A percentile compares a stretch with the other conserved stretches of the same genome.
Evolutionary conservation across 2,888 invertebrate genomes (phyloP).

Genomic region (Drosophila colorata): DNA sequence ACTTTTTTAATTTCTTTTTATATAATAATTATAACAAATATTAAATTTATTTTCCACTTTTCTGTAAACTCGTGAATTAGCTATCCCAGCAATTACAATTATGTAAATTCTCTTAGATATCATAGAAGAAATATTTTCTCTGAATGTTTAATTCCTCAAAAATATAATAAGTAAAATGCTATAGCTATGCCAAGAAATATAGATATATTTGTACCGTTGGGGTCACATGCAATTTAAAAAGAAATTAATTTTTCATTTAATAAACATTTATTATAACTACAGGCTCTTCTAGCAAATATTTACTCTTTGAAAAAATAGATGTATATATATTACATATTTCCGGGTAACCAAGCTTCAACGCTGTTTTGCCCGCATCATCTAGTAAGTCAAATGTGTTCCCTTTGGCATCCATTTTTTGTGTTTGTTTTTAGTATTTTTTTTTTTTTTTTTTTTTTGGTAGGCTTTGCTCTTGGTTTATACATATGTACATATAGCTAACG

Average conservation of each 20-base stretch:
- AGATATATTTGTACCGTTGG: not conserved
- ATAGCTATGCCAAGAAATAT: not conserved
- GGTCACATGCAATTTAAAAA: not conserved
- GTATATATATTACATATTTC: not conserved
- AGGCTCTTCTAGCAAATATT: too few species aligned
- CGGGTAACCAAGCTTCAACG: slow-evolving; percentile 3
- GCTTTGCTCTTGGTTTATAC: not conserved
- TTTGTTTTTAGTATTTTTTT: not conserved
- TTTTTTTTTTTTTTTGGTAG: not conserved
- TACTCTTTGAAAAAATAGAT: too few species aligned
- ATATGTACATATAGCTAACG: slow-evolving; percentile 42
- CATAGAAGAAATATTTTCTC: too few species aligned
- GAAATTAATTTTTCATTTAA: not conserved
- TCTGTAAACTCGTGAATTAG: too few species aligned
- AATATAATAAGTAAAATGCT: too few species aligned
- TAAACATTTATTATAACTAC: too few species aligned
- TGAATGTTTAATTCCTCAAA: too few species aligned
- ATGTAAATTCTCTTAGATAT: too few species aligned
- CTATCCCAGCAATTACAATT: too few species aligned
- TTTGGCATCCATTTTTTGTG: not conserved
- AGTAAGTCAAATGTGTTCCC: not conserved
- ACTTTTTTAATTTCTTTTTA: too few species aligned
- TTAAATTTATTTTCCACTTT: too few species aligned
- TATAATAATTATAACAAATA: too few species aligned
- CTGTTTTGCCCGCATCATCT: not conserved